Conservation (phyloP, 2,797 vertebrate genomes). For the Moxostoma hubbsi region DNA sequence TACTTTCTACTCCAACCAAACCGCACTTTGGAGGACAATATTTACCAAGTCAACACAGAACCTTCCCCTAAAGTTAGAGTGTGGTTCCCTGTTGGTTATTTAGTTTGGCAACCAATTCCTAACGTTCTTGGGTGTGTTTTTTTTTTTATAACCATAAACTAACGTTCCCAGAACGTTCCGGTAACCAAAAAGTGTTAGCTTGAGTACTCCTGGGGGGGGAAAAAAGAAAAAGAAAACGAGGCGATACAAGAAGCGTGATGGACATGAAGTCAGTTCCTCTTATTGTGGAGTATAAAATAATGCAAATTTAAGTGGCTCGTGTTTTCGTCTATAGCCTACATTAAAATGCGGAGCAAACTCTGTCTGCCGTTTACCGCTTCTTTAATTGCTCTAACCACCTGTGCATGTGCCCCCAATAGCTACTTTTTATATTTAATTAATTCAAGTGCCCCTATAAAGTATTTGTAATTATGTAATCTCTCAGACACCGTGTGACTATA, state of each 20-base stretch:
- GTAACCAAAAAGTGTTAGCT: no score
- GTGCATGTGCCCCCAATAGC: conserved; percentile 62
- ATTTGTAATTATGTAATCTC: conserved; percentile 15
- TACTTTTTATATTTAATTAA: conserved; percentile 69
- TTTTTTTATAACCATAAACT: no score
- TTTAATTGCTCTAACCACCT: conserved; percentile 27
- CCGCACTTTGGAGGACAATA: conserved; percentile 23
- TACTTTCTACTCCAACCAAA: conserved; percentile 15
- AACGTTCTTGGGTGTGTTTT: no score
- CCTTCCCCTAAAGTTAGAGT: no score
- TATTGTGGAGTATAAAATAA: conserved; percentile 13
- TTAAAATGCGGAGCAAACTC: conserved; percentile 46
- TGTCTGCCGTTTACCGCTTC: conserved; percentile 61
- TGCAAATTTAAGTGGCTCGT: neutral
- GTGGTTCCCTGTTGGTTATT: no score
- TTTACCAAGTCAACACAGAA: neutral
- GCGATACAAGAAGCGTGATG: conserved; percentile 52
- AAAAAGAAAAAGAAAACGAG: conserved; percentile 2
- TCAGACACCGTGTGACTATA: neutral
- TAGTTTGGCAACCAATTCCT: no score
- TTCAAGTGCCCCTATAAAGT: conserved; percentile 56
- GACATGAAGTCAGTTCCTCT: neutral
- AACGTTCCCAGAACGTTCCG: no score
- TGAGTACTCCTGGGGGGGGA: neutral
- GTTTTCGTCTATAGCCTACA: neutral